phyloP scores from a whole-genome alignment of 2,888 invertebrate genomes.

The Amblyteles armatorius region DNA sequence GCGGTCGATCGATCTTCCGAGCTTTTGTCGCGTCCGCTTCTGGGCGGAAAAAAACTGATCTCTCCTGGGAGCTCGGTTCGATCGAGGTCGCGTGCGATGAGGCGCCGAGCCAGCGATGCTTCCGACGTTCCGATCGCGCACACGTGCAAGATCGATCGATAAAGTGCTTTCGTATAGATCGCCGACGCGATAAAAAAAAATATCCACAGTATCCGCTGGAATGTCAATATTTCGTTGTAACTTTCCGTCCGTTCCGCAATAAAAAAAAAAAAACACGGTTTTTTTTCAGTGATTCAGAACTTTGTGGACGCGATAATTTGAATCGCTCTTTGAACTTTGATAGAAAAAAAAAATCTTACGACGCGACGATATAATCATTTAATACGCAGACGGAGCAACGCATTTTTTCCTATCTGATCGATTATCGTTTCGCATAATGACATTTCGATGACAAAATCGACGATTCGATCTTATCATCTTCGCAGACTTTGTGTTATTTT shows the following conservation, averaged over 20 bases:
- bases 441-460: neutral
- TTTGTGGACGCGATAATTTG: neutral
- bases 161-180: neutral
- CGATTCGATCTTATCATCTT: neutral
- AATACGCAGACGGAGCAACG: neutral
- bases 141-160: conserved; percentile 1
- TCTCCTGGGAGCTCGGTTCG: conserved; percentile 5
- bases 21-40: neutral
- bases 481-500: neutral
- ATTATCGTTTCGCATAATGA: neutral
- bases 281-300: neutral
- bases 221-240: neutral
- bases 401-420: neutral
- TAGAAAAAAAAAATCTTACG: neutral
- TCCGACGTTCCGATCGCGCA: neutral
- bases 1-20: conserved; percentile 31
- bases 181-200: neutral
- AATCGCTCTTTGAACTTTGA: neutral
- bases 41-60: neutral
- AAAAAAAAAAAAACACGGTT: neutral
- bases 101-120: neutral
- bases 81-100: conserved; percentile 11
- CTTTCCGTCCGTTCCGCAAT: neutral
- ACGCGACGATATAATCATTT: neutral
- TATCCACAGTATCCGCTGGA: neutral